phyloP scores from a whole-genome alignment of 2,888 invertebrate genomes.

The Ophion obscuratus region DNA sequence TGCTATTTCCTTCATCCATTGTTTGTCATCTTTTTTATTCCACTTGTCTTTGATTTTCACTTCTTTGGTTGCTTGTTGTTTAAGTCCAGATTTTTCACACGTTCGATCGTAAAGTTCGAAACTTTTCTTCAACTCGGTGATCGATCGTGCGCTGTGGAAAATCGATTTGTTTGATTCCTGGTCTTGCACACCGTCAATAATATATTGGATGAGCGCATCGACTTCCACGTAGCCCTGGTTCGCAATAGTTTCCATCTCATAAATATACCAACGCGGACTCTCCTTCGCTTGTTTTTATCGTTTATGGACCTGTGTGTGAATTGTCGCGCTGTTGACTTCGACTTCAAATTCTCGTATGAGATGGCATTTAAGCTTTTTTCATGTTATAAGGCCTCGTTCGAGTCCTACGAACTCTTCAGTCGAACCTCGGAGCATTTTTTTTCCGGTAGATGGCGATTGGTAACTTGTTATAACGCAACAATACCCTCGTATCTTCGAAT shows the following conservation, averaged over 20 bases:
- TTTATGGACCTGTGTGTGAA: slow-evolving; percentile 54
- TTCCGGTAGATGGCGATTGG: neutral
- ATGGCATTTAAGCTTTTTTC: slow-evolving; percentile 57
- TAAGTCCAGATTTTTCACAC: too few relatives aligned
- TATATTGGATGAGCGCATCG: slow-evolving; percentile 49
- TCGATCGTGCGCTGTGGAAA: slow-evolving; percentile 50
- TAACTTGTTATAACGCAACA: neutral
- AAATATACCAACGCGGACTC: slow-evolving; percentile 63
- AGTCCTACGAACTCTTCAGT: slow-evolving; percentile 64
- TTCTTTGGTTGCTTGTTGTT: neutral
- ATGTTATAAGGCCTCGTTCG: slow-evolving; percentile 50
- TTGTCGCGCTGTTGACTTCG: slow-evolving; percentile 57
- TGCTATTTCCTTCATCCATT: neutral
- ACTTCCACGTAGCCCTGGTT: slow-evolving; percentile 54
- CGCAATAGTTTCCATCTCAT: slow-evolving; percentile 62
- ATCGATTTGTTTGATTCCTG: slow-evolving; percentile 53
- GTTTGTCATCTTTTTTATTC: neutral
- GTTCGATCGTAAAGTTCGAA: slow-evolving; percentile 19
- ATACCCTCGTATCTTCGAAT: slow-evolving; percentile 20
- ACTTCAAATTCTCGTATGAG: slow-evolving; percentile 59
- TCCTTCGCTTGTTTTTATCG: slow-evolving; percentile 46
- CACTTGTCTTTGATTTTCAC: neutral
- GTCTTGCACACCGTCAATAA: slow-evolving; percentile 57
- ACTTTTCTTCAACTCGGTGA: slow-evolving; percentile 44
- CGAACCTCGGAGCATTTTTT: slow-evolving; percentile 36